Evolutionary conservation across 2,113 vertebrate genomes (phyloP), one percentile per base, ranked within the genome.

Genomic region (Nycticebus coucang): DNA sequence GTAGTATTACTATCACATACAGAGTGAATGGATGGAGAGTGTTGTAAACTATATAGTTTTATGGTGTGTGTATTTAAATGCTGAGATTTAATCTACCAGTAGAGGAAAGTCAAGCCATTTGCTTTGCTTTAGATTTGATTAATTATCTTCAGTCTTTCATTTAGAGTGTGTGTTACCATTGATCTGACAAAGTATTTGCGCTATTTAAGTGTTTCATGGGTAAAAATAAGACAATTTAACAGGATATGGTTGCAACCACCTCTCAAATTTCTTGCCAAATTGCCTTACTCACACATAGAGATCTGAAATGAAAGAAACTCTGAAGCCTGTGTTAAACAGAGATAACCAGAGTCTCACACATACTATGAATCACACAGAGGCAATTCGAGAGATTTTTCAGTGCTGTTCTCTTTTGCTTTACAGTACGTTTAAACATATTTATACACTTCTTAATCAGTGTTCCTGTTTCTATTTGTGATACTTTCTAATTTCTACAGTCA

Each of bases 1-100:
- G 21, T 37, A 86, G 14, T 83, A 95, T 72, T 95, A 22, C 50
- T 92, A 50, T 95, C 68, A 75, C 92, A 26, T 10, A 92, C 28
- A 92, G 93, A 96, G 21, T 24, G 74, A 97, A 89, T 82, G 69
- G 79, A 37, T 77, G 60, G 35, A 92, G 96, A 97, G 96, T 84
- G 89, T n/a, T 88, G 22, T 57, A 94, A 97, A 90, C 45, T 5
- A 14, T 86, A 19, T 75, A 79, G 88, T 96, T 86, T 94, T 94
- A 95, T 78, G 94, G 64, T 90, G 45, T 87, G 12, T 87, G 1
- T 91, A 93, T 95, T 97, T 97, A 95, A 97, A 90, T 80, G 74
- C 21, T 53, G 92, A 97, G 21, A 64, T 95, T 97, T 91, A 95
- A 78, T 95, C 93, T 97, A 33, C 92, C 96, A 98, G 60, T 41